phyloP scores from a whole-genome alignment of 2,113 vertebrate genomes.

The Puffinus mauretanicus region DNA sequence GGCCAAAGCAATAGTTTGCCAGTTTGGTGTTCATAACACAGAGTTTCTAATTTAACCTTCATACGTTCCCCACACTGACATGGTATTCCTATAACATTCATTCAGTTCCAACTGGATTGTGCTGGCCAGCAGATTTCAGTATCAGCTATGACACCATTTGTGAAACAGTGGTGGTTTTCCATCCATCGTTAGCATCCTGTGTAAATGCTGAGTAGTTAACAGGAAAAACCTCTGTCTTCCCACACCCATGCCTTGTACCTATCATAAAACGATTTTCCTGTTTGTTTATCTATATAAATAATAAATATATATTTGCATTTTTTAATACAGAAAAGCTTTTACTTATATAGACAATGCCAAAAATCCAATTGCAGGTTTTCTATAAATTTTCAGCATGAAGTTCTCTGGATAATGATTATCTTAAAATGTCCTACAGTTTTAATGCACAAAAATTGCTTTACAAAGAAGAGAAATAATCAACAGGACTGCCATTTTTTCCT shows the following conservation, averaged over 20 bases:
- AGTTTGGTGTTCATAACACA: background rate
- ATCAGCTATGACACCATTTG: background rate
- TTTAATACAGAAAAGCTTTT: background rate
- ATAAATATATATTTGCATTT: background rate
- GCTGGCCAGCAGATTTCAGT: background rate
- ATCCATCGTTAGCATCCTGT: background rate
- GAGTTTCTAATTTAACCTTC: background rate
- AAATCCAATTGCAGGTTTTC: background rate
- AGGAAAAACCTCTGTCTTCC: background rate
- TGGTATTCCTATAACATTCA: background rate
- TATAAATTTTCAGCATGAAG: background rate
- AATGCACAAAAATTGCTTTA: background rate
- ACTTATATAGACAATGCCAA: background rate
- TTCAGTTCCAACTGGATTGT: background rate
- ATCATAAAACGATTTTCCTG: fast-evolving
- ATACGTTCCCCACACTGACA: background rate
- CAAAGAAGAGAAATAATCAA: background rate
- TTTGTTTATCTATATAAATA: background rate
- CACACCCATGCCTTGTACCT: background rate
- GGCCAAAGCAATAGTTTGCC: background rate
- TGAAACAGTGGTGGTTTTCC: background rate
- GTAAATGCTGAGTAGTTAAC: background rate
- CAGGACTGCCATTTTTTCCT: background rate
- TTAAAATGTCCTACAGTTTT: background rate
- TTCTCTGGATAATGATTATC: background rate